A percentile compares a stretch with the other conserved stretches of the same genome.
phyloP scores from a whole-genome alignment of 2,888 invertebrate species.

The Unio delphinus region DNA sequence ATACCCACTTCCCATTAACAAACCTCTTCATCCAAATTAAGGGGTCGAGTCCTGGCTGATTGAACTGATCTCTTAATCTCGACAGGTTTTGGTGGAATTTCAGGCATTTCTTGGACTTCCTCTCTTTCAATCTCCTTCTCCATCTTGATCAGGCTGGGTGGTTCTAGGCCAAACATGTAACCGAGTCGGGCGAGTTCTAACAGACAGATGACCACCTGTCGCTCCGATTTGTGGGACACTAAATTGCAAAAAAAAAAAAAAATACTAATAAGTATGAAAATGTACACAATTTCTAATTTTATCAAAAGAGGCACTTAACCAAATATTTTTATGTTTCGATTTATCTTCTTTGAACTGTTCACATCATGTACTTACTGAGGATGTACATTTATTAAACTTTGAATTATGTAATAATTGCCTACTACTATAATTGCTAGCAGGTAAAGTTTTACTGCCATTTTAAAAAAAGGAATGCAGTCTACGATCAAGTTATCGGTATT shows the following conservation, averaged over 20 bases:
- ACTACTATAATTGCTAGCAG: too few species aligned
- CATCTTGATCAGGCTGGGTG: slow-evolving; percentile 85
- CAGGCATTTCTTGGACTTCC: slow-evolving; percentile 71
- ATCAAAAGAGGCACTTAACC: too few species aligned
- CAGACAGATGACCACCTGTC: slow-evolving; percentile 87
- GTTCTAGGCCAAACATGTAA: slow-evolving; percentile 82
- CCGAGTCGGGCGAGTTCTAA: slow-evolving; percentile 88
- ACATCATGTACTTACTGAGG: too few species aligned
- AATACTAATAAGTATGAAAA: background rate
- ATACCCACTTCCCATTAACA: background rate
- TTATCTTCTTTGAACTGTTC: too few species aligned
- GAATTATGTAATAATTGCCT: too few species aligned
- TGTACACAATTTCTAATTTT: background rate
- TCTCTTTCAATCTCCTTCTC: slow-evolving; percentile 90
- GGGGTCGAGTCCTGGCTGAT: slow-evolving; percentile 26
- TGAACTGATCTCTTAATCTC: slow-evolving; percentile 12
- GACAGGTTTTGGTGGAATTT: slow-evolving; percentile 17
- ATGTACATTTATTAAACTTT: too few species aligned
- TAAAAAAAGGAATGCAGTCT: too few species aligned
- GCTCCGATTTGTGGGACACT: slow-evolving; percentile 88
- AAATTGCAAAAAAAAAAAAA: slow-evolving; percentile 27
- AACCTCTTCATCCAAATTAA: slow-evolving; percentile 49
- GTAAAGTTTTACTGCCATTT: too few species aligned
- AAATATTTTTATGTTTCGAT: too few species aligned
- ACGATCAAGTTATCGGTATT: too few species aligned